Evolutionary conservation across 2,113 vertebrate genomes (phyloP).

Genomic region (Hippocampus zosterae): DNA sequence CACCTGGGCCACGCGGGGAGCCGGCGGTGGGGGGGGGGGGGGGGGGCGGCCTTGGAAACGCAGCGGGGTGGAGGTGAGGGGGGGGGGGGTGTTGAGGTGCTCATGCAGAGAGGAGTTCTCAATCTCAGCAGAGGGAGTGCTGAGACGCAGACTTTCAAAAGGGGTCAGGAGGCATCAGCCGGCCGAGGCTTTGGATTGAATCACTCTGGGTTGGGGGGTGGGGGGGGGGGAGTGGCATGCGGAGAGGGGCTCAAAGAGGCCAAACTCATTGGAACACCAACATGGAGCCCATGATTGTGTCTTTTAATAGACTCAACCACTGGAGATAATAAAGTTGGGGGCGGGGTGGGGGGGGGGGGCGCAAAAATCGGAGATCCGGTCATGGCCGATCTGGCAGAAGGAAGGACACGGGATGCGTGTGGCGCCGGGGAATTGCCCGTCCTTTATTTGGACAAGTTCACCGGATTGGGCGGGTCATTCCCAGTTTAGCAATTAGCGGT

Average conservation of each 20-base stretch:
- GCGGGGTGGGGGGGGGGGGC: neutral
- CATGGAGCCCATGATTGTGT: slow-evolving; percentile 35
- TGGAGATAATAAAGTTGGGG: slow-evolving; percentile 39
- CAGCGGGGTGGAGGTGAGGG: neutral
- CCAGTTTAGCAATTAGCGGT: slow-evolving; percentile 58
- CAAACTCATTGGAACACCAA: slow-evolving; percentile 25
- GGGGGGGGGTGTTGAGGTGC: neutral
- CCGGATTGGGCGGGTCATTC: slow-evolving; percentile 50
- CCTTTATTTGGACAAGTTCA: slow-evolving; percentile 66
- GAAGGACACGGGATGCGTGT: slow-evolving; percentile 52
- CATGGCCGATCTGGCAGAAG: slow-evolving; percentile 33
- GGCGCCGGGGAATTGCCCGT: slow-evolving; percentile 27
- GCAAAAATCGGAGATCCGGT: slow-evolving; percentile 32
- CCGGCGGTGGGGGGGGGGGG: slow-evolving; percentile 10
- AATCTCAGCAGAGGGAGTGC: slow-evolving; percentile 53
- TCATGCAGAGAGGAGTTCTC: slow-evolving; percentile 53
- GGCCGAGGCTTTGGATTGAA: slow-evolving; percentile 38
- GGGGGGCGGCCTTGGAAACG: slow-evolving; percentile 10
- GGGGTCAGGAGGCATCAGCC: slow-evolving; percentile 43
- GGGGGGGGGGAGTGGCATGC: slow-evolving; percentile 27
- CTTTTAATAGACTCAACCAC: slow-evolving; percentile 50
- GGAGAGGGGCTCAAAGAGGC: slow-evolving; percentile 11
- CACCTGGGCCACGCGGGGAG: slow-evolving; percentile 37
- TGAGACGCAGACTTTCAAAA: slow-evolving; percentile 40
- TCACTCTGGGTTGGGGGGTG: no score